Evolutionary conservation across 2,113 vertebrate species (phyloP).

Genomic region (Eulemur rufifrons): DNA sequence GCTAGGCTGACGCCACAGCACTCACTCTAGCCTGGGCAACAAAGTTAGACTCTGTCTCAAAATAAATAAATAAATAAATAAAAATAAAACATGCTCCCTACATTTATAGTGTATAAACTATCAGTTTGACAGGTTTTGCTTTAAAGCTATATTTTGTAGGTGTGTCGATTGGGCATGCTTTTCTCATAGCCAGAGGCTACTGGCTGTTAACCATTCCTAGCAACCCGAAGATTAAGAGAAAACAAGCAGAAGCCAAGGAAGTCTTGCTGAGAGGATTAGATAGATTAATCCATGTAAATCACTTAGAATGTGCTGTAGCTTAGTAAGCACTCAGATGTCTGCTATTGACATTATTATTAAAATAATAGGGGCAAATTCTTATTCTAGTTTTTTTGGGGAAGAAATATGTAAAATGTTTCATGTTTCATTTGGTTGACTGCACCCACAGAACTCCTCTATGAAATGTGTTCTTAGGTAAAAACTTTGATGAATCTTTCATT

Average conservation of each 20-base stretch:
- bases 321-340: background rate
- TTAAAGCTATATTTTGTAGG: background rate
- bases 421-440: background rate
- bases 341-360: background rate
- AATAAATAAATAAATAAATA: no score
- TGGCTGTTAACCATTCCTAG: background rate
- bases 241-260: background rate
- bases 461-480: background rate
- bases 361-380: background rate
- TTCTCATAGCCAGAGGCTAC: background rate
- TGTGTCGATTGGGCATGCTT: background rate
- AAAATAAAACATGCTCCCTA: background rate
- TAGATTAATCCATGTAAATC: background rate
- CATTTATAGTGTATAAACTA: background rate
- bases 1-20: no score
- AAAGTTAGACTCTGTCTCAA: no score
- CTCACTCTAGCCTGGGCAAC: no score
- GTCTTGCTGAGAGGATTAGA: background rate
- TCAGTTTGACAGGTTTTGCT: background rate
- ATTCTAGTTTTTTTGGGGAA: background rate
- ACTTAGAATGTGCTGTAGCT: background rate
- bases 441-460: background rate
- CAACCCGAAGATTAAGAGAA: background rate
- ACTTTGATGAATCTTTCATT: background rate
- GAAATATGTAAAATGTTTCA: background rate